Conservation (phyloP, 2,797 vertebrate genomes). For the Sarcoramphus papa region DNA sequence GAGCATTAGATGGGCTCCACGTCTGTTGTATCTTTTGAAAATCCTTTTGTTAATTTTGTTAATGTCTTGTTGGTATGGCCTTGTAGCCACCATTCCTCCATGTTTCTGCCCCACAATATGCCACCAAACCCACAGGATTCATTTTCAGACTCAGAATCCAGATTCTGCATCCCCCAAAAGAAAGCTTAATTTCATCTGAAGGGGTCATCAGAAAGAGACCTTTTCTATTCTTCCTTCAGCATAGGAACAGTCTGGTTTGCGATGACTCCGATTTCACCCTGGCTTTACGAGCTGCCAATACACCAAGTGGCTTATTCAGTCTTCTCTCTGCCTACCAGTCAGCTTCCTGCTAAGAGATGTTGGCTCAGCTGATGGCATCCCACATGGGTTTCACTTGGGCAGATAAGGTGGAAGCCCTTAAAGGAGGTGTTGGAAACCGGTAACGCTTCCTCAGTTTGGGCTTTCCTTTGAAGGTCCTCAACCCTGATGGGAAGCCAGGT, state of each 20-base stretch:
- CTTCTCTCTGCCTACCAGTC: not conserved
- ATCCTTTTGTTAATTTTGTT: not conserved
- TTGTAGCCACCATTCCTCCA: not conserved
- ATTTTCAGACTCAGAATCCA: not conserved
- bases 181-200: not conserved
- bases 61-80: not conserved
- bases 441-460: not conserved
- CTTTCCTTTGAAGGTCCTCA: not conserved
- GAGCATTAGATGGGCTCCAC: not conserved
- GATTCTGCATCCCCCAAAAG: not conserved
- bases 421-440: not conserved
- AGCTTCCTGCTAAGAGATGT: not conserved
- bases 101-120: not conserved
- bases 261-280: not conserved
- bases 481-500: not conserved
- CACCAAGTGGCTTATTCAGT: not conserved
- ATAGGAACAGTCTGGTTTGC: rapidly evolving
- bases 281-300: not conserved
- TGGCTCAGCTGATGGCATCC: not conserved
- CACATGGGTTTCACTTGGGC: not conserved
- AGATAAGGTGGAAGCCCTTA: not conserved
- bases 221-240: not conserved
- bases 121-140: not conserved
- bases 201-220: not conserved
- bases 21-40: not conserved